Conservation (phyloP, 2,888 invertebrate genomes). For the Clunio marinus region DNA sequence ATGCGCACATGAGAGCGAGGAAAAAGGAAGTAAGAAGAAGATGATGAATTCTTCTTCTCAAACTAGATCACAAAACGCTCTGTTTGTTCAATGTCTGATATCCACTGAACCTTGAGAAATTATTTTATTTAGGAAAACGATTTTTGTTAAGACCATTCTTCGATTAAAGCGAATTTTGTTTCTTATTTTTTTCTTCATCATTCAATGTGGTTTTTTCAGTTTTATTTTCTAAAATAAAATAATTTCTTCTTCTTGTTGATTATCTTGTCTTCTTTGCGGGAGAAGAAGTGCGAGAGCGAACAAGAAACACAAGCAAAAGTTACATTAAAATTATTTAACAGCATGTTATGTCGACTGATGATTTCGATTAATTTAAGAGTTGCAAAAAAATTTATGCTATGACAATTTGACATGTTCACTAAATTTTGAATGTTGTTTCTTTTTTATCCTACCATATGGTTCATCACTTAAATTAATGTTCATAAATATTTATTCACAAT, state of each 20-base stretch:
- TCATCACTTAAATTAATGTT: not conserved
- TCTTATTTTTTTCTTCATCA: not conserved
- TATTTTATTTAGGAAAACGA: conserved; percentile 5
- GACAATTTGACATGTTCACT: not conserved
- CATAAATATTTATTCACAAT: not conserved
- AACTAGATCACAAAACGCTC: conserved; percentile 18
- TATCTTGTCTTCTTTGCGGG: not conserved
- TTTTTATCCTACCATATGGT: conserved; percentile 12
- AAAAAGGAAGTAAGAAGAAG: no score
- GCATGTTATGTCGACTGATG: not conserved
- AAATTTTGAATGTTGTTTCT: no score
- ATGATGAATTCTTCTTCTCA: no score
- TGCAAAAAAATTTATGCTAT: not conserved
- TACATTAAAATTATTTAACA: conserved; percentile 9
- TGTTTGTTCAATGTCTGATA: conserved; percentile 26
- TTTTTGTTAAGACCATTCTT: conserved; percentile 36
- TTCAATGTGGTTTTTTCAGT: not conserved
- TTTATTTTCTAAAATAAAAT: not conserved
- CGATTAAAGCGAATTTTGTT: conserved; percentile 31
- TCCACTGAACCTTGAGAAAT: conserved; percentile 38
- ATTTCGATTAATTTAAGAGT: conserved; percentile 5
- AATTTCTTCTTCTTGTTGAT: not conserved
- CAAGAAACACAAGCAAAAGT: not conserved
- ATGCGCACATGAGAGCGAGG: no score
- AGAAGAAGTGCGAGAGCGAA: not conserved